phyloP scores from a whole-genome alignment of 1,140 invertebrate species.

The Mycetomoellerius zeteki region DNA sequence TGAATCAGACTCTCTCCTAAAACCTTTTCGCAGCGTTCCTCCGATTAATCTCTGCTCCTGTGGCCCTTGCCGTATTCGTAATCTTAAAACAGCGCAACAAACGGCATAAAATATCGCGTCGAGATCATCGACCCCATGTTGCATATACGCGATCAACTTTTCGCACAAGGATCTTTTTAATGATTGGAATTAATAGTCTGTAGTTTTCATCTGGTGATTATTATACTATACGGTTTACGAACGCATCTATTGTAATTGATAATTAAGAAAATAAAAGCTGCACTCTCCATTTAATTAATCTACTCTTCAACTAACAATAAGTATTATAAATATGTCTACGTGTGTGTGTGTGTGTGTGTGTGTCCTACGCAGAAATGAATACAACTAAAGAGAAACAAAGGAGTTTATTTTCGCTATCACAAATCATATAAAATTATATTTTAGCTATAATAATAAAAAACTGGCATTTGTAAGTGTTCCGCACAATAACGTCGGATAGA shows the following conservation, averaged over 20 bases:
- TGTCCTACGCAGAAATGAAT: neutral
- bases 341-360: neutral
- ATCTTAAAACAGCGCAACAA: constrained; percentile 44
- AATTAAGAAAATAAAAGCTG: neutral
- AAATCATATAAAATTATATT: neutral
- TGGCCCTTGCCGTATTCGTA: constrained; percentile 20
- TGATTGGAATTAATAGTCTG: neutral
- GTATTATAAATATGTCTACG: neutral
- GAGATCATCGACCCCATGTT: constrained; percentile 26
- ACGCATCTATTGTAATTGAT: neutral
- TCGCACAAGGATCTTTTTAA: neutral
- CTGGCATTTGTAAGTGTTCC: neutral
- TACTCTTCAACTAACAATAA: neutral
- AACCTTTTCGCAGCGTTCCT: constrained; percentile 41
- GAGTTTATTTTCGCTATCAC: neutral
- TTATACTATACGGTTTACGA: neutral
- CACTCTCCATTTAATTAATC: neutral
- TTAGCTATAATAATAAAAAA: neutral
- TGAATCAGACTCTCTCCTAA: constrained; percentile 53
- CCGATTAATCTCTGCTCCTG: constrained; percentile 47
- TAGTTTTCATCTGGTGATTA: neutral
- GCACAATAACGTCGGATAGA: neutral
- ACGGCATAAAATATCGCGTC: constrained; percentile 47
- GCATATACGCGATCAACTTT: constrained; percentile 37
- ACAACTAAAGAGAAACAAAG: neutral